A percentile compares a stretch with the other conserved stretches of the same genome.
Evolutionary conservation across 1,140 invertebrate genomes (phyloP).

Genomic region (Drosophila ambigua): DNA sequence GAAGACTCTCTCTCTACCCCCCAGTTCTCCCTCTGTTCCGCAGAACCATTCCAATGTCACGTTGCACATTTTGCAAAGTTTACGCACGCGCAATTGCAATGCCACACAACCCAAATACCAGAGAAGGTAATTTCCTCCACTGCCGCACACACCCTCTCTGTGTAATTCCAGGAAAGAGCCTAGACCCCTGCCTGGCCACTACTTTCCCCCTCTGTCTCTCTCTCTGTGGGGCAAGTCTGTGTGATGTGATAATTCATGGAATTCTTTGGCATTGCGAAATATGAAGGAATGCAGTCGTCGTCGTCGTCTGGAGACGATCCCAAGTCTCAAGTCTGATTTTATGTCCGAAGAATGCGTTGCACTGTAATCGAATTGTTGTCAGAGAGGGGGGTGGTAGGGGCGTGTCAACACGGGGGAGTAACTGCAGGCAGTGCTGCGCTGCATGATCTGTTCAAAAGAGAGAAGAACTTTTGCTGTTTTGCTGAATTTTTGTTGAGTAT

Average conservation of each 20-base stretch:
- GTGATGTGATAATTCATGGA: conserved; percentile 53
- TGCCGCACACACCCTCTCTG: background rate
- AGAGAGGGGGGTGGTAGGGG: background rate
- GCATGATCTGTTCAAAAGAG: too few species aligned
- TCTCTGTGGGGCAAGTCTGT: background rate
- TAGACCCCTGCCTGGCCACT: background rate
- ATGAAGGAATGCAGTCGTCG: conserved; percentile 69
- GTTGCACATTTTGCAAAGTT: conserved; percentile 42
- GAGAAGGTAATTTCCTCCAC: conserved; percentile 19
- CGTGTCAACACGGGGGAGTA: background rate
- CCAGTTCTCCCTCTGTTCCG: background rate
- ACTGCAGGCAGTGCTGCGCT: background rate
- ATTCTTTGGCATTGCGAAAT: conserved; percentile 73
- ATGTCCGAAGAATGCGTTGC: conserved; percentile 22
- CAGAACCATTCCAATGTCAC: conserved; percentile 30
- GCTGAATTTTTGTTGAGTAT: conserved; percentile 7
- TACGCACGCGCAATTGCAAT: conserved; percentile 55
- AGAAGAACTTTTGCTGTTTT: conserved; percentile 1
- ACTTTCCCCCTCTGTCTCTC: too few species aligned
- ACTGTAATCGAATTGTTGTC: conserved; percentile 61
- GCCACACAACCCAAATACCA: conserved; percentile 64
- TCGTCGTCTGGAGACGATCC: conserved; percentile 46
- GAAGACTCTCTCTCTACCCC: too few species aligned
- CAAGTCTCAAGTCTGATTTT: conserved; percentile 35
- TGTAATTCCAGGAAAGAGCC: conserved; percentile 52